Conservation (phyloP, 2,113 vertebrate genomes). For the Emydocephalus ijimae region DNA sequence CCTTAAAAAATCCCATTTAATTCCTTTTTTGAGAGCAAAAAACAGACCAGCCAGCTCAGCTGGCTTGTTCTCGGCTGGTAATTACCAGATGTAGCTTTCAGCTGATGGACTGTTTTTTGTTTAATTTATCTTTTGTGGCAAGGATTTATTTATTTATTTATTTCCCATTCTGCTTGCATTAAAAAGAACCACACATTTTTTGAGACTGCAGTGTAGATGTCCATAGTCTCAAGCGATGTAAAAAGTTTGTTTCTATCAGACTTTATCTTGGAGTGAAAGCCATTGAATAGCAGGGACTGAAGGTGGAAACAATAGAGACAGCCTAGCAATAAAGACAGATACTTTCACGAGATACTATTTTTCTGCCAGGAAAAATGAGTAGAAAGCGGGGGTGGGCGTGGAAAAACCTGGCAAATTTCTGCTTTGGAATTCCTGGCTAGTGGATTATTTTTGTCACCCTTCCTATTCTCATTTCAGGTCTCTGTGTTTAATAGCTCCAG, state of each 20-base stretch:
- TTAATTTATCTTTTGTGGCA: neutral
- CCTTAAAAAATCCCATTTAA: neutral
- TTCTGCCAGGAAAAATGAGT: neutral
- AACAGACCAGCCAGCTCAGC: neutral
- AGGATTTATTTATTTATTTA: neutral
- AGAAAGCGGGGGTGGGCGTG: fast-evolving
- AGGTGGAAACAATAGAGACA: neutral
- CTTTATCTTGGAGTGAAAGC: neutral
- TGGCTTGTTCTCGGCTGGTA: neutral
- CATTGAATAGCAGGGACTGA: neutral
- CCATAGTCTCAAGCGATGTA: neutral
- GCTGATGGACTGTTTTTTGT: neutral
- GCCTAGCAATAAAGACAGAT: neutral
- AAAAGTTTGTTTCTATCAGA: neutral
- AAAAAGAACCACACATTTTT: neutral
- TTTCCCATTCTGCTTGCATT: neutral
- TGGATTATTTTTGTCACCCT: neutral
- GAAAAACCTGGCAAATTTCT: neutral
- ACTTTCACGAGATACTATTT: neutral
- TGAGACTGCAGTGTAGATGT: neutral
- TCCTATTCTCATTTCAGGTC: neutral
- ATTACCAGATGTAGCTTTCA: neutral
- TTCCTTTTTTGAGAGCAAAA: neutral
- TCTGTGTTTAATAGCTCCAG: neutral
- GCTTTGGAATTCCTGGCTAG: neutral